phyloP scores from a whole-genome alignment of 35 echinoderm and acorn worm species.

The Eucidaris tribuloides region DNA sequence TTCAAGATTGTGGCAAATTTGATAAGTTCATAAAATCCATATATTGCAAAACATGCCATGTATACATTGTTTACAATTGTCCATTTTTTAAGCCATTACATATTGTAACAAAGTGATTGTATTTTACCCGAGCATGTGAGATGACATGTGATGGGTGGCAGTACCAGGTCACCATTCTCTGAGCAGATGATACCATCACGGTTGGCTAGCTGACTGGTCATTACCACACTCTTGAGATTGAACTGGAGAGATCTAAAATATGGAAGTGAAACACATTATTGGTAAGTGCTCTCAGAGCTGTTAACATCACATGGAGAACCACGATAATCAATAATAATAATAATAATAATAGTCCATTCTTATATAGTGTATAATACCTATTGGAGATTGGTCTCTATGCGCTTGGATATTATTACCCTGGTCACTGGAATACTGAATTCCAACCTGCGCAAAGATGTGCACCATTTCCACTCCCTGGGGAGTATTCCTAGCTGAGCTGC shows the following conservation, averaged over 20 bases:
- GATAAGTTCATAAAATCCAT: too few species aligned
- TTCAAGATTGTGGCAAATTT: too few species aligned
- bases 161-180: conserved; percentile 24
- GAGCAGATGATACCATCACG: conserved; percentile 43
- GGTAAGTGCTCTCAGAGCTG: background rate
- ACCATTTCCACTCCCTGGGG: too few species aligned
- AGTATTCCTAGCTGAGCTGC: too few species aligned
- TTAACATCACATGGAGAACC: background rate
- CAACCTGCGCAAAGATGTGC: too few species aligned
- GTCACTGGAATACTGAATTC: too few species aligned
- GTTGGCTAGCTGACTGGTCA: conserved; percentile 32
- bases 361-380: too few species aligned
- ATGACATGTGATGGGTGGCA: conserved; percentile 27
- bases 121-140: conserved; percentile 34
- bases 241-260: conserved; percentile 27
- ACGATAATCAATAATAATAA: too few species aligned
- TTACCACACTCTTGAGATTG: conserved; percentile 32
- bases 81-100: background rate
- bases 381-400: too few species aligned
- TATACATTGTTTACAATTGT: background rate
- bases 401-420: too few species aligned
- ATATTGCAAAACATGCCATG: background rate
- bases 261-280: background rate
- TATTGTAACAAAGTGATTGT: background rate
- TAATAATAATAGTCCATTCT: too few species aligned